phyloP scores from a whole-genome alignment of 2,888 invertebrate species.

The Laothoe populi region DNA sequence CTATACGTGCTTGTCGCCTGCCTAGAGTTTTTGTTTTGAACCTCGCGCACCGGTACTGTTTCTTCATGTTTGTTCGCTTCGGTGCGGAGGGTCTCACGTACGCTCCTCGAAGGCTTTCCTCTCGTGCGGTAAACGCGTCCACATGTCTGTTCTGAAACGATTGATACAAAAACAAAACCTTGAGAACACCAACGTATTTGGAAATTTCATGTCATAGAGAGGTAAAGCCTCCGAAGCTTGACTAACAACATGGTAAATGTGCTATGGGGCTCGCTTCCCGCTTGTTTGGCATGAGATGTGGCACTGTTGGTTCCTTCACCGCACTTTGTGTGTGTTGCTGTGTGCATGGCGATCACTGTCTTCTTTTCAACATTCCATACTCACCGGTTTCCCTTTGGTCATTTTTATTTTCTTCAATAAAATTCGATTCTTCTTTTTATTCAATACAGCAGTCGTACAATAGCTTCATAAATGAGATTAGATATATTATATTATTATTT shows the following conservation, averaged over 20 bases:
- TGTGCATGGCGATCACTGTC: slow-evolving; percentile 19
- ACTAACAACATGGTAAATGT: slow-evolving; percentile 61
- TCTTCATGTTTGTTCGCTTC: slow-evolving; percentile 69
- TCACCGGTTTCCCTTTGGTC: slow-evolving; percentile 8
- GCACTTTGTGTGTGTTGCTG: slow-evolving; percentile 38
- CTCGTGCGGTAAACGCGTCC: background rate
- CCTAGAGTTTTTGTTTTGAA: slow-evolving; percentile 84
- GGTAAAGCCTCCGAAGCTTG: slow-evolving; percentile 58
- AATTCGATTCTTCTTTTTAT: background rate
- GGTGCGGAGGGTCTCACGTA: slow-evolving; percentile 74
- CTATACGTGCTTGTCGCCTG: slow-evolving; percentile 83
- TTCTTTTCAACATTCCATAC: slow-evolving; percentile 14
- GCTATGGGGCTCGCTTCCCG: slow-evolving; percentile 63
- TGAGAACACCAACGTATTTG: background rate
- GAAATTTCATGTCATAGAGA: slow-evolving; percentile 28
- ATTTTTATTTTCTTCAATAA: slow-evolving; percentile 3
- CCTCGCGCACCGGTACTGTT: slow-evolving; percentile 77
- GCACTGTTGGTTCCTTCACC: slow-evolving; percentile 42
- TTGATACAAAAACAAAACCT: background rate
- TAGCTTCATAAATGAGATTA: background rate
- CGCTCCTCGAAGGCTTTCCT: slow-evolving; percentile 53
- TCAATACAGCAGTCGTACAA: slow-evolving; percentile 5
- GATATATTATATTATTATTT: background rate
- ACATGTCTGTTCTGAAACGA: background rate
- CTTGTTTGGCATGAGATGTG: slow-evolving; percentile 52